Conservation (phyloP, 2,888 invertebrate species). For the Drosophila neotestacea region DNA sequence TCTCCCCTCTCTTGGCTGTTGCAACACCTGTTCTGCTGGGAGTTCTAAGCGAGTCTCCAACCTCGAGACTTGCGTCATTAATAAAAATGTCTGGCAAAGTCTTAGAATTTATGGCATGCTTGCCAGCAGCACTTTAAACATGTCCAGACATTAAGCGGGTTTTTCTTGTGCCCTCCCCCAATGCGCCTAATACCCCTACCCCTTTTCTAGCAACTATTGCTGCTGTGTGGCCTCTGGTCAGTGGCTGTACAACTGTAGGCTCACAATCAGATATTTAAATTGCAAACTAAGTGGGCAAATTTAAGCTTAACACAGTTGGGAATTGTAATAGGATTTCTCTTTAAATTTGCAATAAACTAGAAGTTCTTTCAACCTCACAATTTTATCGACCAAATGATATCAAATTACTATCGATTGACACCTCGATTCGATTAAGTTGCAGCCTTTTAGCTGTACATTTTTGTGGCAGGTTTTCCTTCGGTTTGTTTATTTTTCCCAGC, state of each 20-base stretch:
- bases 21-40: conserved; percentile 57
- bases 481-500: conserved; percentile 9
- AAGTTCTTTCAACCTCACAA: neutral
- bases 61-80: conserved; percentile 69
- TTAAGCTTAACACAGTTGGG: neutral
- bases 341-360: neutral
- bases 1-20: neutral
- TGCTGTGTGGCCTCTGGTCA: conserved; percentile 37
- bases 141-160: conserved; percentile 73
- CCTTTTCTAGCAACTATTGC: neutral
- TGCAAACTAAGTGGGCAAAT: no score
- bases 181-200: neutral
- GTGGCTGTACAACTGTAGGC: conserved; percentile 4
- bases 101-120: conserved; percentile 79
- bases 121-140: conserved; percentile 70
- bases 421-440: conserved; percentile 31
- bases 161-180: conserved; percentile 38
- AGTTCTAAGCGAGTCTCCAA: conserved; percentile 10
- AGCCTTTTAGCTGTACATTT: conserved; percentile 12
- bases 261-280: no score
- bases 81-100: conserved; percentile 78
- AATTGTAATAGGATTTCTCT: neutral
- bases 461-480: neutral
- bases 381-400: neutral
- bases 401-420: conserved; percentile 8